Percentiles rank a stretch among this genome's conserved stretches.
Evolutionary conservation across 2,797 vertebrate species (phyloP).

Genomic region (Botia almorhae): DNA sequence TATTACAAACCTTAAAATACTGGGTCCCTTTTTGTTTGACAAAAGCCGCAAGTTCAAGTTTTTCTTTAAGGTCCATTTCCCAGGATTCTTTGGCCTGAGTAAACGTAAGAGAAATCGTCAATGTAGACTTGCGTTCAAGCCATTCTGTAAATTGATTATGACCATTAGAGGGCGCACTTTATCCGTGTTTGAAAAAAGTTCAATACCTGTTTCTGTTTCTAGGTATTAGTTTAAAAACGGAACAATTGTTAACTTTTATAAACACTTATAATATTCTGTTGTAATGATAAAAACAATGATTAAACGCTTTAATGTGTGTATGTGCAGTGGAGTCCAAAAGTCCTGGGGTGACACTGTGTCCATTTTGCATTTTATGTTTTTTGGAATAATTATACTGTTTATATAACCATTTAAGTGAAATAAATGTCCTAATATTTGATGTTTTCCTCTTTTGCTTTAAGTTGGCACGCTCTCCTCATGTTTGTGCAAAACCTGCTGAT

Average conservation of each 20-base stretch:
- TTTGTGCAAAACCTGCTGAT: no score
- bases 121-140: slow-evolving; percentile 21
- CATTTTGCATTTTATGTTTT: neutral
- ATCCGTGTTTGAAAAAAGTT: slow-evolving; percentile 2
- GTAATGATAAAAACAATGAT: neutral
- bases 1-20: slow-evolving; percentile 88
- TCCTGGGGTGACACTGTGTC: neutral
- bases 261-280: neutral
- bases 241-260: neutral
- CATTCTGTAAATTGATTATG: slow-evolving; percentile 8
- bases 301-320: neutral
- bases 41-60: slow-evolving; percentile 82
- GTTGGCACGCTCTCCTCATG: no score
- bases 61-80: slow-evolving; percentile 96
- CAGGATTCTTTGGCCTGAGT: slow-evolving; percentile 93
- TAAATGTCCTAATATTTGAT: no score
- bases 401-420: no score
- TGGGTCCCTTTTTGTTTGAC: slow-evolving; percentile 94
- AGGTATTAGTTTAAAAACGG: neutral
- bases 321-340: neutral
- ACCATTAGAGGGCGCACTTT: slow-evolving; percentile 47
- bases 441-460: no score
- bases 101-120: slow-evolving; percentile 3
- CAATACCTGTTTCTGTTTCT: neutral
- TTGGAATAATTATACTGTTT: neutral